Conservation (phyloP, 2,113 vertebrate genomes). For the Sorex araneus region DNA sequence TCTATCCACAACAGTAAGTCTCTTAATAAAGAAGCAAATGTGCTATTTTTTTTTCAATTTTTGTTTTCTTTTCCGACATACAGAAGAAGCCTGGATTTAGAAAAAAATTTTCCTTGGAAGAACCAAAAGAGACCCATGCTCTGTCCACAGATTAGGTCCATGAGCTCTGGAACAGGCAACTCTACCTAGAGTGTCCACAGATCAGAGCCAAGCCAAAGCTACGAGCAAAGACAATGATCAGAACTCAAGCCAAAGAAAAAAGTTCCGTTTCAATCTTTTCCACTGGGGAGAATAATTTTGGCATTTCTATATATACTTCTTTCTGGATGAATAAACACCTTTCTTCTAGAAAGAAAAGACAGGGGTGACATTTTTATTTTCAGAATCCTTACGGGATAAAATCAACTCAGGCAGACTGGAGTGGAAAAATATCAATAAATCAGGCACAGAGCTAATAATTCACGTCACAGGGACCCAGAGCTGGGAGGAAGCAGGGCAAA, state of each 20-base stretch:
- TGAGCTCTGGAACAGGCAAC: no score
- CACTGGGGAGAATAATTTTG: no score
- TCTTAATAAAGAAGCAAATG: neutral
- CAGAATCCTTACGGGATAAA: constrained; percentile 41
- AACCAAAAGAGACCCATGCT: no score
- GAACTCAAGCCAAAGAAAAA: no score
- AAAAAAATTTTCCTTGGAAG: neutral
- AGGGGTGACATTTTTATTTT: neutral
- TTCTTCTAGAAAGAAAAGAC: constrained; percentile 15
- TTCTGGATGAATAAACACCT: neutral
- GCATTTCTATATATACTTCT: neutral
- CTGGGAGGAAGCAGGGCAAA: neutral
- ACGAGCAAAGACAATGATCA: no score
- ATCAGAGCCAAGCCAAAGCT: no score
- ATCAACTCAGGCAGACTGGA: neutral
- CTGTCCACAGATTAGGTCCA: no score
- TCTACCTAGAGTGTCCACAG: no score
- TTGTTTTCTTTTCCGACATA: neutral
- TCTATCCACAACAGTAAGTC: neutral
- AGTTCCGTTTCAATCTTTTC: no score
- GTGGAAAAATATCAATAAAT: constrained; percentile 4
- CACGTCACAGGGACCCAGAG: neutral
- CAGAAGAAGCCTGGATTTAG: neutral
- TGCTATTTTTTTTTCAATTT: neutral
- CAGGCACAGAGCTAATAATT: neutral